A percentile compares a stretch with the other conserved stretches of the same genome.
These are phyloP conservation scores for Epistrophe grossulariae DNA, from an alignment of 2,888 invertebrate genomes.

Conservation along the genomic window DNA sequence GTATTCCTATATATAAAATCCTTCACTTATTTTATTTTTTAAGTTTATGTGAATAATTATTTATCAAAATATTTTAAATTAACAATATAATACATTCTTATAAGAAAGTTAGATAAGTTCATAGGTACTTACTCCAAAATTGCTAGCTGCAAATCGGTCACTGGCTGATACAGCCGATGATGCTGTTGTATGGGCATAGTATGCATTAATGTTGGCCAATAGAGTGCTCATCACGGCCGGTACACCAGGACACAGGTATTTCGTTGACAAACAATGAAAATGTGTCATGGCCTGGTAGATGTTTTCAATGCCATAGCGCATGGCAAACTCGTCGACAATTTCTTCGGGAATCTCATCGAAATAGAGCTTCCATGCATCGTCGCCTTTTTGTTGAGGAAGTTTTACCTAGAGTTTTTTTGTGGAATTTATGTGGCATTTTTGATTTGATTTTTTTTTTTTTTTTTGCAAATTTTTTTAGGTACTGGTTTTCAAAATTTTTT, in stretches of 20 bases:
- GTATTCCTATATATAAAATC: not conserved
- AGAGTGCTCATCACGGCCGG: conserved; percentile 99
- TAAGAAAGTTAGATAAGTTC: not conserved
- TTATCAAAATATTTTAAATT: not conserved
- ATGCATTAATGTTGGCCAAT: conserved; percentile 99
- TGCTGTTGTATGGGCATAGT: conserved; percentile 99
- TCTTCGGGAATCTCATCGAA: conserved; percentile 99
- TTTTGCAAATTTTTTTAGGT: too few relatives aligned
- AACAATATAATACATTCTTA: not conserved
- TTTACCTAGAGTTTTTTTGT: conserved; percentile 84
- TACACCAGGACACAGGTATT: conserved; percentile 99
- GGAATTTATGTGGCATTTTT: conserved; percentile 51
- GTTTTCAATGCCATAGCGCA: conserved; percentile 99
- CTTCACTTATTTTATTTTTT: not conserved
- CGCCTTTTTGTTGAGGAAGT: conserved; percentile 96
- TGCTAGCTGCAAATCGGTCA: conserved; percentile 99
- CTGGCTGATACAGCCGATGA: conserved; percentile 99
- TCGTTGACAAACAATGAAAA: conserved; percentile 99
- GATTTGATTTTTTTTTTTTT: conserved; percentile 1
- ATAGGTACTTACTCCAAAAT: conserved; percentile 94
- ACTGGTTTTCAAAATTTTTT: not conserved
- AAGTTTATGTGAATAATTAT: not conserved
- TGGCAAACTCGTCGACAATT: conserved; percentile 99
- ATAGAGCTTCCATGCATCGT: conserved; percentile 99
- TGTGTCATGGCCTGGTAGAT: conserved; percentile 95